A percentile compares a stretch with the other conserved stretches of the same genome.
These are phyloP conservation scores for Petrolisthes cinctipes DNA, from an alignment of 2,888 invertebrate species.

Conservation along the genomic window DNA sequence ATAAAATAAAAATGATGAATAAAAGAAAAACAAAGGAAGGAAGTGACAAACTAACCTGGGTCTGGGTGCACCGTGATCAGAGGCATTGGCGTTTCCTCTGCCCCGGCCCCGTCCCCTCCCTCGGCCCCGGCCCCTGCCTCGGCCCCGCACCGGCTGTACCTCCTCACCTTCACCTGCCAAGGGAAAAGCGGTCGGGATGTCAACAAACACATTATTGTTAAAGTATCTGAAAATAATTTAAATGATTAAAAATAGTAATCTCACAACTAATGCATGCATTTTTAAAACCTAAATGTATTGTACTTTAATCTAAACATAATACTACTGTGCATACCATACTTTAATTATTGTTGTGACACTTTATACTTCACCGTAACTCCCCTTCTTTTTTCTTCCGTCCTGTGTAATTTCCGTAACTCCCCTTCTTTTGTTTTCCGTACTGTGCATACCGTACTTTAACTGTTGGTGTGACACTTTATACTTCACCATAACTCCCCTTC, in stretches of 20 bases:
- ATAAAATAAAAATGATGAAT: neutral
- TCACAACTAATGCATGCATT: neutral
- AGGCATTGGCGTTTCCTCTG: slow-evolving; percentile 14
- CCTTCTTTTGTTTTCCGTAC: too few species aligned
- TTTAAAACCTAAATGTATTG: too few species aligned
- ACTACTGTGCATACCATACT: too few species aligned
- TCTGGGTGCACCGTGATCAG: slow-evolving; percentile 22
- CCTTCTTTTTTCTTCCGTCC: too few species aligned
- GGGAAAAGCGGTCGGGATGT: neutral
- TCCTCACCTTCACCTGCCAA: neutral
- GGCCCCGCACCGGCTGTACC: neutral
- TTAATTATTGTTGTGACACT: too few species aligned
- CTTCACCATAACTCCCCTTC: too few species aligned
- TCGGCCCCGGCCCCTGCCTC: slow-evolving; percentile 18
- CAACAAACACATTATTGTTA: neutral
- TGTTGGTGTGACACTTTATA: too few species aligned
- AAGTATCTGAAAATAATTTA: neutral
- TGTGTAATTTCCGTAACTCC: too few species aligned
- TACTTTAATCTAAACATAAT: too few species aligned
- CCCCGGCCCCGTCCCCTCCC: slow-evolving; percentile 46
- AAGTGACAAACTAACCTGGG: slow-evolving; percentile 8
- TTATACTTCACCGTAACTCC: too few species aligned
- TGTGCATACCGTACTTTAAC: too few species aligned
- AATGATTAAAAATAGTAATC: neutral
- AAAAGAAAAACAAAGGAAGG: neutral